Evolutionary conservation across 2,888 invertebrate species (phyloP).

Genomic region (Dryococelus australis): DNA sequence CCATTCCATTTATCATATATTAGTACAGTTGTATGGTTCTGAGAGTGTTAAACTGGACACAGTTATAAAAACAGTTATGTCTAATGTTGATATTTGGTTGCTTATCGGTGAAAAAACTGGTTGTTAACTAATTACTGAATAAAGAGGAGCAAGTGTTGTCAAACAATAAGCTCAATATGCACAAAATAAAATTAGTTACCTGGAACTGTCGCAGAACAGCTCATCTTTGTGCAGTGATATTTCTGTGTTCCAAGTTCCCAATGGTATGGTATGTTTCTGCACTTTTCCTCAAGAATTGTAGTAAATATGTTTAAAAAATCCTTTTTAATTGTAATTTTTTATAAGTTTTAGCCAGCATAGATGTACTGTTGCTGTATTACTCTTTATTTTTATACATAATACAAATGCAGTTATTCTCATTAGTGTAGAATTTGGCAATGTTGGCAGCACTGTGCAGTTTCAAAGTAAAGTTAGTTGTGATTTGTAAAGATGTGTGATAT

Average conservation of each 20-base stretch:
- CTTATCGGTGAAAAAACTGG: neutral
- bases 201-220: neutral
- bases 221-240: neutral
- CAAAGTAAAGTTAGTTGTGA: neutral
- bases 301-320: neutral
- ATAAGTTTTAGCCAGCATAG: neutral
- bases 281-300: neutral
- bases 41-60: neutral
- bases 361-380: neutral
- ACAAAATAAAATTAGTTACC: slow-evolving; percentile 16
- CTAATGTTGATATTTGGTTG: neutral
- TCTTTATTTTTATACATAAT: neutral
- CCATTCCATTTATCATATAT: slow-evolving; percentile 5
- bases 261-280: neutral
- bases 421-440: neutral
- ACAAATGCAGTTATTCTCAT: neutral
- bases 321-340: neutral
- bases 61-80: neutral
- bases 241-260: slow-evolving; percentile 8
- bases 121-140: neutral
- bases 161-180: neutral
- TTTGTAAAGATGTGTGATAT: neutral
- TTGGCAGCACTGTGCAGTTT: neutral
- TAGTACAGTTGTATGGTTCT: neutral
- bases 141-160: neutral